Evolutionary conservation across 2,797 vertebrate species (phyloP).

Genomic region (Bradypus variegatus): DNA sequence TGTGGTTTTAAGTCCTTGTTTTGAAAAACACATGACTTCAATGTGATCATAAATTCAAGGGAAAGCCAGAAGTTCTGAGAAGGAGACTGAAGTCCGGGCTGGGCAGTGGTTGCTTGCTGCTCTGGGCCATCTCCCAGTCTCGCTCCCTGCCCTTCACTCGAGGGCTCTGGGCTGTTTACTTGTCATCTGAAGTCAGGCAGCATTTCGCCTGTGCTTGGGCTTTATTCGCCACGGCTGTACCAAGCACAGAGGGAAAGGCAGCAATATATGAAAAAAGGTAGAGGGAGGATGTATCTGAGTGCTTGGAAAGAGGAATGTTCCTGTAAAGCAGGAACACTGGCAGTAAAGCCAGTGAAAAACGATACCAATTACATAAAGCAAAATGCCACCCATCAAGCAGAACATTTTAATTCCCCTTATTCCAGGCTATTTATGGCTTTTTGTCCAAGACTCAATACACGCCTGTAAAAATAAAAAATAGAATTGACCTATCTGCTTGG

Average conservation of each 20-base stretch:
- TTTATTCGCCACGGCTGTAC: slow-evolving; percentile 19
- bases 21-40: background rate
- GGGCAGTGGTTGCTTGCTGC: background rate
- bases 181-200: background rate
- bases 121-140: background rate
- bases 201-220: background rate
- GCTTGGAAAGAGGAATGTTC: slow-evolving; percentile 24
- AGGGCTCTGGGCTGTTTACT: background rate
- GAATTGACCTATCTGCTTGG: slow-evolving; percentile 29
- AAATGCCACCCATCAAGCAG: slow-evolving; percentile 46
- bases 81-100: background rate
- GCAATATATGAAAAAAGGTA: background rate
- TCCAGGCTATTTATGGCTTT: slow-evolving; percentile 38
- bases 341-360: slow-evolving; percentile 44
- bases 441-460: slow-evolving; percentile 37
- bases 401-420: slow-evolving; percentile 53
- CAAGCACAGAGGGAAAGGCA: background rate
- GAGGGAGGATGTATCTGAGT: background rate
- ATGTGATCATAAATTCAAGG: background rate
- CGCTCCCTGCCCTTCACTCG: accelerated
- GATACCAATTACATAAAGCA: slow-evolving; percentile 40
- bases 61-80: background rate
- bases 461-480: slow-evolving; percentile 53
- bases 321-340: background rate
- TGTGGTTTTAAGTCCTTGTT: background rate